Conservation (phyloP, 2,113 vertebrate genomes). For the Prionailurus bengalensis region DNA sequence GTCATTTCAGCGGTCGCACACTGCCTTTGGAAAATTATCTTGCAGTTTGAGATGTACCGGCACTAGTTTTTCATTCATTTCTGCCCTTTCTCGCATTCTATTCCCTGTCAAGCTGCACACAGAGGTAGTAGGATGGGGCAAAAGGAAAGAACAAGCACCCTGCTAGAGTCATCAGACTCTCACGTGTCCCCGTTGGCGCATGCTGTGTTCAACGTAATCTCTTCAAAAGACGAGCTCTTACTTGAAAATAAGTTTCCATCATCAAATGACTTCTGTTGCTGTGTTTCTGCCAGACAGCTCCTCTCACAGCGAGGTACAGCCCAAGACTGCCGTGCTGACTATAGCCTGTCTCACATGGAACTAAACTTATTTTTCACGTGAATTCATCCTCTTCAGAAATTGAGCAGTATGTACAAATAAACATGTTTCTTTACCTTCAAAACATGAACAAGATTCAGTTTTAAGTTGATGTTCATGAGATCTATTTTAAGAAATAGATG, state of each 20-base stretch:
- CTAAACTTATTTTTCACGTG: neutral
- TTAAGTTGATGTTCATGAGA: neutral
- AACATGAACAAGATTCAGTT: neutral
- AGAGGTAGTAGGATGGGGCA: neutral
- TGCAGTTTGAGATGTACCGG: neutral
- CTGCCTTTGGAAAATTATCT: neutral
- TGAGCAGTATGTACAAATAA: neutral
- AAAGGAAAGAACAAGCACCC: neutral
- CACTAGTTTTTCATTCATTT: neutral
- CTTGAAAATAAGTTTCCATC: neutral
- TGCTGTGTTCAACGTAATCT: neutral
- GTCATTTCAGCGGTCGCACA: neutral
- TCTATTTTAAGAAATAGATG: neutral
- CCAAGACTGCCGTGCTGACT: no score
- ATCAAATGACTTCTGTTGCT: neutral
- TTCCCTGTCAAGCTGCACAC: neutral
- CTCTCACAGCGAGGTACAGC: neutral
- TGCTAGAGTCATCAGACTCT: neutral
- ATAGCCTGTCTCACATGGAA: neutral
- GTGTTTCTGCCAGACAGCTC: neutral
- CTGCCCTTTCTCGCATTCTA: neutral
- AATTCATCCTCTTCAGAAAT: neutral
- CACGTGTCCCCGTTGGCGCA: neutral
- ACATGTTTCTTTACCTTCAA: neutral
- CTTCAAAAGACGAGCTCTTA: neutral